Conservation (phyloP, 1,140 invertebrate species). For the Aphis craccivora region DNA sequence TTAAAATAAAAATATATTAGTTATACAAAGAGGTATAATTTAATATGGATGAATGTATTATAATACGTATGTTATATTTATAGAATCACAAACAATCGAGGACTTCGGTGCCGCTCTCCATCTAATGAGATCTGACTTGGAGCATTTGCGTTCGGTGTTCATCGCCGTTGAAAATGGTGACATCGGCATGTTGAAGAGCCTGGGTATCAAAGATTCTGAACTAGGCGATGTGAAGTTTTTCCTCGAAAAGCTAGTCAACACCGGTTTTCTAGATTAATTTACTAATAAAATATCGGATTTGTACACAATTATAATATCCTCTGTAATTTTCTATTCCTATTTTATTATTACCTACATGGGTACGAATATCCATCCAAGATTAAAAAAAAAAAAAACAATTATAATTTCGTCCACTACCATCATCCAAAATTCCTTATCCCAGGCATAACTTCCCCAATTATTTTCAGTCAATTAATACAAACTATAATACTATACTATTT, state of each 20-base stretch:
- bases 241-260: conserved; percentile 94
- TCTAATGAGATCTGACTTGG: conserved; percentile 85
- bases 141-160: conserved; percentile 91
- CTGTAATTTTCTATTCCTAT: conserved; percentile 56
- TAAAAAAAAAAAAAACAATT: not conserved
- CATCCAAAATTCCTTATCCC: not conserved
- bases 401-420: not conserved
- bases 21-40: not conserved
- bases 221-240: conserved; percentile 97
- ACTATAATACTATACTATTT: conserved; percentile 24
- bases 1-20: not conserved
- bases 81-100: conserved; percentile 96
- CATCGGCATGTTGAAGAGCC: conserved; percentile 89
- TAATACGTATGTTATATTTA: conserved; percentile 61
- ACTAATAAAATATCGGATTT: conserved; percentile 25
- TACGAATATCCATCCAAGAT: conserved; percentile 37
- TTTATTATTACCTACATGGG: conserved; percentile 4
- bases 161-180: conserved; percentile 97
- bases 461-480: conserved; percentile 37
- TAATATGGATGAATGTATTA: not conserved
- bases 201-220: conserved; percentile 94
- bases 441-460: not conserved
- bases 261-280: conserved; percentile 88
- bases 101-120: conserved; percentile 88
- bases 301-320: conserved; percentile 41